Conservation (phyloP, 2,888 invertebrate species). For the Pseudococcus jackbeardsleyi region DNA sequence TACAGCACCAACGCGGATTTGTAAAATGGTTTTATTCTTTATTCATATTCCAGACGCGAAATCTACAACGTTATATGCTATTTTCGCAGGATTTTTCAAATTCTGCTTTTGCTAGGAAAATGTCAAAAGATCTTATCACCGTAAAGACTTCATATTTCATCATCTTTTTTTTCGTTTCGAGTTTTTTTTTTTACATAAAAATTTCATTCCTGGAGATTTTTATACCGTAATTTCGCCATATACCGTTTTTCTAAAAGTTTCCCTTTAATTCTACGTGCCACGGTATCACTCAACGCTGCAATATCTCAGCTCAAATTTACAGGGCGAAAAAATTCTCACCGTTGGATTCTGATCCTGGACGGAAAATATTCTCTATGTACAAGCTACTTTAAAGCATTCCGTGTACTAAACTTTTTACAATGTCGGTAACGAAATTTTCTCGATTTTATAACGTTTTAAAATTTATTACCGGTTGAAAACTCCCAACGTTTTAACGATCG, state of each 20-base stretch:
- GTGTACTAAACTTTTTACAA: constrained; percentile 4
- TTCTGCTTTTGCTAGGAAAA: constrained; percentile 9
- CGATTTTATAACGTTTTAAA: constrained; percentile 21
- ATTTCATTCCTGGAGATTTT: constrained; percentile 43
- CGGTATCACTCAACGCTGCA: not conserved
- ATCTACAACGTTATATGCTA: constrained; percentile 34
- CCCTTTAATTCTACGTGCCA: not conserved
- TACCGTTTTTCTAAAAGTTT: not conserved
- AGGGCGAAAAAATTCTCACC: not conserved
- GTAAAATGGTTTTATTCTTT: constrained; percentile 52
- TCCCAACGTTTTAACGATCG: not conserved
- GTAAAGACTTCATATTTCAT: constrained; percentile 52
- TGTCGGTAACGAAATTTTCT: constrained; percentile 31
- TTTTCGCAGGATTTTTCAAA: constrained; percentile 51
- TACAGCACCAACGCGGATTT: constrained; percentile 16
- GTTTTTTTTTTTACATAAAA: constrained; percentile 14
- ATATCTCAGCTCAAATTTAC: not conserved
- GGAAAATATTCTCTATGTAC: not conserved
- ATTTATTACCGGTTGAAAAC: constrained; percentile 20
- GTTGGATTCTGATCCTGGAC: not conserved
- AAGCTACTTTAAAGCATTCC: not conserved
- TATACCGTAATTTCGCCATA: not conserved
- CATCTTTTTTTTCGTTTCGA: not conserved
- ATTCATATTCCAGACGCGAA: constrained; percentile 49
- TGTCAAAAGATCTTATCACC: constrained; percentile 47